Conservation (phyloP, 1,140 invertebrate genomes). For the Mizuhopecten yessoensis region DNA sequence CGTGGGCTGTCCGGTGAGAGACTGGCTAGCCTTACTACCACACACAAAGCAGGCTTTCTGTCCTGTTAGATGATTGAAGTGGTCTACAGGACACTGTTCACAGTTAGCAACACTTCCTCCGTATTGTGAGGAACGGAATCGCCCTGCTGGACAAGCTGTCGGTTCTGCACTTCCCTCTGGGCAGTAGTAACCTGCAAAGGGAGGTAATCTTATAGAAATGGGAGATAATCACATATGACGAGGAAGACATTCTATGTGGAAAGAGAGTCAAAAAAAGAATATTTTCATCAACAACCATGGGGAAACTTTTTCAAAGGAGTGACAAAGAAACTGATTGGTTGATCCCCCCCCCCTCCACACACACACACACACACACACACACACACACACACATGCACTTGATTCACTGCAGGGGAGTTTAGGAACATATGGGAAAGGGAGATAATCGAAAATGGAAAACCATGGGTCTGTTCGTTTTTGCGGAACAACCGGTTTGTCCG, state of each 20-base stretch:
- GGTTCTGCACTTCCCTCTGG: slow-evolving; percentile 69
- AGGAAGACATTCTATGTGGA: no score
- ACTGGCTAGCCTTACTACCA: slow-evolving; percentile 76
- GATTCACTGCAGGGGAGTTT: no score
- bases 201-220: not conserved
- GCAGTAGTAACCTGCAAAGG: slow-evolving; percentile 79
- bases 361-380: no score
- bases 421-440: not conserved
- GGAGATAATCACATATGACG: not conserved
- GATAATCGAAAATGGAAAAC: not conserved
- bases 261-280: no score
- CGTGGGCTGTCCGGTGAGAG: slow-evolving; percentile 68
- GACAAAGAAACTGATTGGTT: no score
- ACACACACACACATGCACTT: no score
- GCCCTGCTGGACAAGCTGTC: slow-evolving; percentile 73
- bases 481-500: no score
- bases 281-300: no score
- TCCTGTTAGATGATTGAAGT: slow-evolving; percentile 77
- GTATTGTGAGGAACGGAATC: slow-evolving; percentile 69
- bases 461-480: no score
- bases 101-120: slow-evolving; percentile 72
- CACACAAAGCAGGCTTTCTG: slow-evolving; percentile 78
- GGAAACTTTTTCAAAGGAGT: no score
- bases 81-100: slow-evolving; percentile 72
- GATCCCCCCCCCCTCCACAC: no score